Conservation (phyloP, 2,797 vertebrate genomes). For the Carcharodon carcharias region DNA sequence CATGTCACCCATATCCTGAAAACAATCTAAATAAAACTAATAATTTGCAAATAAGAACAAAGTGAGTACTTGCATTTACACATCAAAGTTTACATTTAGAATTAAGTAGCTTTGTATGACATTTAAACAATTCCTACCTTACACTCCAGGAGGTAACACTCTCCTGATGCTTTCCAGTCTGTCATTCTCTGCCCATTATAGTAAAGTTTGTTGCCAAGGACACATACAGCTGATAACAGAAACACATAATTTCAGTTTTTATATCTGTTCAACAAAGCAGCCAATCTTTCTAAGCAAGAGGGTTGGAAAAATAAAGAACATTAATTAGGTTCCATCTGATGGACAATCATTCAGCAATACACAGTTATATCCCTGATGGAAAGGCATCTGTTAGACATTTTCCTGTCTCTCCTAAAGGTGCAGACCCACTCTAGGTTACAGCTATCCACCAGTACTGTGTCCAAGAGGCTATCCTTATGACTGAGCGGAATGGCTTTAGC, state of each 20-base stretch:
- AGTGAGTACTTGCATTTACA: not conserved
- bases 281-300: not conserved
- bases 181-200: constrained; percentile 80
- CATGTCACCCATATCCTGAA: not conserved
- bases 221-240: constrained; percentile 66
- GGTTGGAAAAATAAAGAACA: not conserved
- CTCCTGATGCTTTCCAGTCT: constrained; percentile 73
- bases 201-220: constrained; percentile 75
- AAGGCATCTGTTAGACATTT: not conserved
- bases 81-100: not conserved
- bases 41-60: not conserved
- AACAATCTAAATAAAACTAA: not conserved
- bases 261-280: not conserved
- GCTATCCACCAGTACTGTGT: not conserved
- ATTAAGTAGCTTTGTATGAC: not conserved
- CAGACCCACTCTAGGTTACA: not conserved
- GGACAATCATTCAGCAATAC: not conserved
- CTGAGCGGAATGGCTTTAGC: not conserved
- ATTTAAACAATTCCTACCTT: constrained; percentile 64
- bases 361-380: not conserved
- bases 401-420: not conserved
- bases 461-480: too few species aligned
- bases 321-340: not conserved
- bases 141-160: constrained; percentile 82
- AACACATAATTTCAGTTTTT: not conserved